Base-by-base conservation (phyloP, 1,140 invertebrate species). In the Apis dorsata region DNA sequence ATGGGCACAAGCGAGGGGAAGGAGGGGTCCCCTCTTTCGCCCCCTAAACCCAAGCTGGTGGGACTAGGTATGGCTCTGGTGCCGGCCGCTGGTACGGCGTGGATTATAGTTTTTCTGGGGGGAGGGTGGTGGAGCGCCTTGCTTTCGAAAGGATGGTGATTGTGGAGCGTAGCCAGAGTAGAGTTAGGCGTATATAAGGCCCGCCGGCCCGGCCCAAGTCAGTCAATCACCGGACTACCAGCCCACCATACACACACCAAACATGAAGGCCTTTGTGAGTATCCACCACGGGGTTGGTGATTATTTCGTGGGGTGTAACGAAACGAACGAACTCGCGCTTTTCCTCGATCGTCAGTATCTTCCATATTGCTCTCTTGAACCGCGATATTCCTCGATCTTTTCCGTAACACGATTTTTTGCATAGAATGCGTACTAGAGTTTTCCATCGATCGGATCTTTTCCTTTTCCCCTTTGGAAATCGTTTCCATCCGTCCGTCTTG, bases 71-170 rank as follows among this genome's bases (percentile, higher is more conserved):
- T 28, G 73, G 79, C 34, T 73, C 83, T 63, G 53, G 53, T 77
- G 76, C 80, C 49, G 60, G 81, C 84, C 70, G 83, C 81, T 82
- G 79, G 66, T 87, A 86, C 84, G 84, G 79, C 86, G 91, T 90
- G 92, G 93, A 93, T 93, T 93, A 93, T 93, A 91, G 93, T 93
- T 93, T 93, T 93, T 92, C 93, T 92, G 81, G 81, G 86, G 90
- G 92, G 92, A 91, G 91, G 91, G 90, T 90, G 92, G 91, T 90
- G 90, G 91, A 88, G 91, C 91, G 89, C 90, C 90, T 86, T 89
- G 93, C 93, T 94, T 94, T 94, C 93, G 93, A 94, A 94, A 94
- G 93, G 93, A 94, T 94, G 93, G 93, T 93, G 93, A 94, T 94
- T 93, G 93, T 94, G 93, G 93, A 94, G 92, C 93, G 92, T 93